These are phyloP conservation scores for Lasius fuliginosus DNA, from an alignment of 2,888 invertebrate species.

Conservation along the genomic window DNA sequence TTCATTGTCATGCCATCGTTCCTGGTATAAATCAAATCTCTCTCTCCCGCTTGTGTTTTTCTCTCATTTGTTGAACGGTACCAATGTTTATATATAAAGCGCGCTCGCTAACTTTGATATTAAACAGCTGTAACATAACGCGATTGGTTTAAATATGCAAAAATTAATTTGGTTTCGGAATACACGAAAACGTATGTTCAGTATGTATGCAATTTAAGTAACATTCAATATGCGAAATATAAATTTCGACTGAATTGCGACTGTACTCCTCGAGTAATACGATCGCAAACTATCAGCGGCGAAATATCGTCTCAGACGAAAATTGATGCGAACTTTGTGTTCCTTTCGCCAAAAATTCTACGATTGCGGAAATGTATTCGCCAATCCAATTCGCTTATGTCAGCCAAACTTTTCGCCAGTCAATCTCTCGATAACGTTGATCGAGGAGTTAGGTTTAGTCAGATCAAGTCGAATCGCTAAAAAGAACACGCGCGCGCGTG, in stretches of 20 bases:
- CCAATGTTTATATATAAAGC: neutral
- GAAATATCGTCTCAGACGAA: constrained; percentile 8
- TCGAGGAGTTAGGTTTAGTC: constrained; percentile 6
- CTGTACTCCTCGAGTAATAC: neutral
- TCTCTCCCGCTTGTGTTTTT: neutral
- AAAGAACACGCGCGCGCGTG: neutral
- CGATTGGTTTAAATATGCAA: constrained; percentile 7
- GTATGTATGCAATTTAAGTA: neutral
- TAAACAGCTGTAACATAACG: neutral
- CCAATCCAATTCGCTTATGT: constrained; percentile 25
- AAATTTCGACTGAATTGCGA: neutral
- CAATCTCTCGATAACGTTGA: constrained; percentile 10
- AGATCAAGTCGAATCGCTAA: neutral
- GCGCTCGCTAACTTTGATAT: neutral
- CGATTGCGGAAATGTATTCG: constrained; percentile 11
- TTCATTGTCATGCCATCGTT: neutral
- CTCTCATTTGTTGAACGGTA: neutral
- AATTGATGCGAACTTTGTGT: constrained; percentile 10
- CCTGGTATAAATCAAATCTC: neutral
- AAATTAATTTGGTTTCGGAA: neutral
- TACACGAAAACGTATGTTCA: neutral
- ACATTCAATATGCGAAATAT: constrained; percentile 10
- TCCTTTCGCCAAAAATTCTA: neutral
- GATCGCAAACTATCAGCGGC: neutral
- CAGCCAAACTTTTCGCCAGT: constrained; percentile 12